Percentiles rank a stretch among this genome's conserved stretches.
Conservation (phyloP, 2,888 invertebrate species). For the Drosophila cognata region DNA sequence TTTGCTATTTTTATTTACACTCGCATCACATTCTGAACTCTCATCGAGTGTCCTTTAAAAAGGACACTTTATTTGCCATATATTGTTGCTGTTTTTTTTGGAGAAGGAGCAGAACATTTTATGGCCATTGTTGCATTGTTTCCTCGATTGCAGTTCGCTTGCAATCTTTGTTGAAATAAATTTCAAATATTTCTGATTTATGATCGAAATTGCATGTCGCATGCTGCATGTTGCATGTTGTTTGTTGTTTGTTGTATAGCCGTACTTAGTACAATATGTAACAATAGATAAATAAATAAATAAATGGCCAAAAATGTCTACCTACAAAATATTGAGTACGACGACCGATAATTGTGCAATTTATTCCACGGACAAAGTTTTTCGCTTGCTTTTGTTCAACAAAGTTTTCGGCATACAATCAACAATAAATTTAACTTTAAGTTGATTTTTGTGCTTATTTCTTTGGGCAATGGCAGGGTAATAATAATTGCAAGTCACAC, state of each 20-base stretch:
- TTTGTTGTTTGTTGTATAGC: slow-evolving; percentile 16
- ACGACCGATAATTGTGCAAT: slow-evolving; percentile 45
- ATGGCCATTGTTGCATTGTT: slow-evolving; percentile 62
- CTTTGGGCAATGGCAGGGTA: neutral
- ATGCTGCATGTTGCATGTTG: slow-evolving; percentile 19
- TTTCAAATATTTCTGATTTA: slow-evolving; percentile 73
- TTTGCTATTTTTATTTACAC: neutral
- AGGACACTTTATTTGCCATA: slow-evolving; percentile 61
- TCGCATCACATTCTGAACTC: slow-evolving; percentile 24
- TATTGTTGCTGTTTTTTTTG: slow-evolving; percentile 5
- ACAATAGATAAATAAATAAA: slow-evolving; percentile 48
- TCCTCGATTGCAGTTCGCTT: slow-evolving; percentile 35
- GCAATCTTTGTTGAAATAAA: slow-evolving; percentile 76
- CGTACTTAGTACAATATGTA: slow-evolving; percentile 37
- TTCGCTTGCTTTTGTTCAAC: slow-evolving; percentile 24
- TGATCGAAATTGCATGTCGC: slow-evolving; percentile 43
- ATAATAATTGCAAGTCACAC: neutral
- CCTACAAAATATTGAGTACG: slow-evolving; percentile 15
- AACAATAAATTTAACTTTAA: slow-evolving; percentile 18
- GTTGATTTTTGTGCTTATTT: neutral
- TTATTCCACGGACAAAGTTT: slow-evolving; percentile 39
- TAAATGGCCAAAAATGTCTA: slow-evolving; percentile 26
- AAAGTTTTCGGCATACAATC: neutral
- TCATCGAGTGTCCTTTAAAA: slow-evolving; percentile 63
- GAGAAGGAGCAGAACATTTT: slow-evolving; percentile 42